phyloP scores from a whole-genome alignment of 37 sponge, comb jelly and placozoan genomes.

The Mnemiopsis leidyi region DNA sequence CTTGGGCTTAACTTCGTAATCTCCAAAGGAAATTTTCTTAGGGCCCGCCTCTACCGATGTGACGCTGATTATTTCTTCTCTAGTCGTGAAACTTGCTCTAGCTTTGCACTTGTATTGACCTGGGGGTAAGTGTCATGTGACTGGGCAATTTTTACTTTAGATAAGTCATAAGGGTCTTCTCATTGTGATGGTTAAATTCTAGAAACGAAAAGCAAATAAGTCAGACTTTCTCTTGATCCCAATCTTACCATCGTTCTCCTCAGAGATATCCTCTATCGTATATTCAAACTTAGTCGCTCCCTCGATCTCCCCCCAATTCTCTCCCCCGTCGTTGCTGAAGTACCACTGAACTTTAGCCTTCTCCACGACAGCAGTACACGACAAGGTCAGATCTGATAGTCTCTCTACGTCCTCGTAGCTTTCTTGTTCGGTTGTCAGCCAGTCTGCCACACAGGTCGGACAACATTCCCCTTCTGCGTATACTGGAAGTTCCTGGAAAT shows the following conservation, averaged over 20 bases:
- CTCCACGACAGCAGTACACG: neutral
- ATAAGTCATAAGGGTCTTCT: too few species aligned
- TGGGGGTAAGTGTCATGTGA: neutral
- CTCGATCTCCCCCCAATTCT: neutral
- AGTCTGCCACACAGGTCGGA: neutral
- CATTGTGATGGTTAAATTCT: too few species aligned
- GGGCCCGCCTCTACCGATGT: neutral
- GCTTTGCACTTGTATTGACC: conserved; percentile 42
- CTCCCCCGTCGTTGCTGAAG: neutral
- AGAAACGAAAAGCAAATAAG: too few species aligned
- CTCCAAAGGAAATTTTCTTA: neutral
- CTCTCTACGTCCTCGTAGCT: neutral
- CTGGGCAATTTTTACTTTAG: too few species aligned
- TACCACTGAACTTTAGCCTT: neutral
- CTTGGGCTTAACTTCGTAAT: neutral
- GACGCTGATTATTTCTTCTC: neutral
- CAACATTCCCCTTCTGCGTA: neutral
- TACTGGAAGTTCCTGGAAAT: neutral
- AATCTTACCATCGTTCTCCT: neutral
- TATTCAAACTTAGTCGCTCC: neutral
- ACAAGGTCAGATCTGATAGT: neutral
- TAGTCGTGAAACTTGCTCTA: neutral
- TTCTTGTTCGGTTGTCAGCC: neutral
- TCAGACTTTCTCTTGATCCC: too few species aligned
- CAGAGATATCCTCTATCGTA: neutral